phyloP scores from a whole-genome alignment of 2,888 invertebrate genomes.

The Argyra leucocephala region DNA sequence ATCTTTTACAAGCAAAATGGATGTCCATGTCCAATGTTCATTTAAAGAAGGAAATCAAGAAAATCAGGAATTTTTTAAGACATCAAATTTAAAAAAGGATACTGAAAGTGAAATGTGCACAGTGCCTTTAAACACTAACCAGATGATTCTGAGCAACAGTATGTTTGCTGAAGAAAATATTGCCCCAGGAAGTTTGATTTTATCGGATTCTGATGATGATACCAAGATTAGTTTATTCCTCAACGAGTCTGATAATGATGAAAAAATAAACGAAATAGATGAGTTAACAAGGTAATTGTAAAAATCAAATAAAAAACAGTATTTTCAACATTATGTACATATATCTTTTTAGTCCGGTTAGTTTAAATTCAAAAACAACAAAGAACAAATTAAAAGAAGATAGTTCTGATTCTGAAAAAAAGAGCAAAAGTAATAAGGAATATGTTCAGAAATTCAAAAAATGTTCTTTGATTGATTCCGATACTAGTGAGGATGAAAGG shows the following conservation, averaged over 20 bases:
- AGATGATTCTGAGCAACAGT: too few species aligned
- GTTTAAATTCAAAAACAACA: constrained; percentile 10
- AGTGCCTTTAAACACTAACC: too few species aligned
- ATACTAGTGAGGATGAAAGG: background rate
- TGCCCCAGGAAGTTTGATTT: background rate
- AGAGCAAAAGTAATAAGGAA: background rate
- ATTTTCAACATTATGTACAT: too few species aligned
- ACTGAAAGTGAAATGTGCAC: too few species aligned
- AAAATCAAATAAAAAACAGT: too few species aligned
- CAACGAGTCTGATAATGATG: background rate
- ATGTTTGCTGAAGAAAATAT: background rate
- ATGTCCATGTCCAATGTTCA: too few species aligned
- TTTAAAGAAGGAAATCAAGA: too few species aligned
- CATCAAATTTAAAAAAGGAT: too few species aligned
- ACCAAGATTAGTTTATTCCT: background rate
- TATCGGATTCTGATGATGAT: background rate
- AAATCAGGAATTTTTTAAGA: too few species aligned
- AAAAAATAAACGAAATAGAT: background rate
- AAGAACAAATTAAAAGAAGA: constrained; percentile 15
- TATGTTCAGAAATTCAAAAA: background rate
- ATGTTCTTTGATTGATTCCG: background rate
- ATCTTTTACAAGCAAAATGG: too few species aligned
- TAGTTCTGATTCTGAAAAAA: constrained; percentile 10
- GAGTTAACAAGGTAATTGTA: too few species aligned
- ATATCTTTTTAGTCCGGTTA: too few species aligned